Conservation (phyloP, 2,113 vertebrate species). For the Sitta europaea region DNA sequence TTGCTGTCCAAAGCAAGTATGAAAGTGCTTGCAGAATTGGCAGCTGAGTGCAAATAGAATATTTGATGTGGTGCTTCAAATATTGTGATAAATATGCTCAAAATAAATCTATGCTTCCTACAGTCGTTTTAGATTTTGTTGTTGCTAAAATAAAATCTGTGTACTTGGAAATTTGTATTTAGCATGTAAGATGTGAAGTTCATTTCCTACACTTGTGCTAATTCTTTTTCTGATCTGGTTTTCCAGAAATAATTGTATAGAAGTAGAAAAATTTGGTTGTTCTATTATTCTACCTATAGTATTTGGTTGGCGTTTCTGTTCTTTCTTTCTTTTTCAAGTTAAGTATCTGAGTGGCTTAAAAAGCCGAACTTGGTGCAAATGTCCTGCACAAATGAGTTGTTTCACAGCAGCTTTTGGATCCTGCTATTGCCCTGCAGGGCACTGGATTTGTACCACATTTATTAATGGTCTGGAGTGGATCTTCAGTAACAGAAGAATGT, state of each 20-base stretch:
- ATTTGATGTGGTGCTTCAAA: not conserved
- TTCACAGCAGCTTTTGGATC: not conserved
- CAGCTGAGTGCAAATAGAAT: not conserved
- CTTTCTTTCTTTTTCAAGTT: not conserved
- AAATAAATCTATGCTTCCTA: not conserved
- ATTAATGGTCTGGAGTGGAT: not conserved
- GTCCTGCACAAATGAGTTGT: not conserved
- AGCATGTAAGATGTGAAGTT: not conserved
- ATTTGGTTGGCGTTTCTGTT: not conserved
- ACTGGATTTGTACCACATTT: not conserved
- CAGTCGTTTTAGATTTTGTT: not conserved
- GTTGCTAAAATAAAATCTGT: not conserved
- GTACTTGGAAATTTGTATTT: not conserved
- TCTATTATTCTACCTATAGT: not conserved
- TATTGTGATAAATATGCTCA: not conserved
- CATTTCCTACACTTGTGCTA: not conserved
- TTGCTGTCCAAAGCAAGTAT: not conserved
- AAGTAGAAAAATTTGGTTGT: not conserved
- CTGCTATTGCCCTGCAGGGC: not conserved
- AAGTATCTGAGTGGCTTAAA: not conserved
- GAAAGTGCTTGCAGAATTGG: not conserved
- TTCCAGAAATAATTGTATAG: not conserved
- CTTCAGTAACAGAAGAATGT: not conserved
- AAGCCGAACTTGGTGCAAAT: not conserved
- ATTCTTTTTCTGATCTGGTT: not conserved